phyloP scores from a whole-genome alignment of 2,888 invertebrate species.

The Epinotia nisella region DNA sequence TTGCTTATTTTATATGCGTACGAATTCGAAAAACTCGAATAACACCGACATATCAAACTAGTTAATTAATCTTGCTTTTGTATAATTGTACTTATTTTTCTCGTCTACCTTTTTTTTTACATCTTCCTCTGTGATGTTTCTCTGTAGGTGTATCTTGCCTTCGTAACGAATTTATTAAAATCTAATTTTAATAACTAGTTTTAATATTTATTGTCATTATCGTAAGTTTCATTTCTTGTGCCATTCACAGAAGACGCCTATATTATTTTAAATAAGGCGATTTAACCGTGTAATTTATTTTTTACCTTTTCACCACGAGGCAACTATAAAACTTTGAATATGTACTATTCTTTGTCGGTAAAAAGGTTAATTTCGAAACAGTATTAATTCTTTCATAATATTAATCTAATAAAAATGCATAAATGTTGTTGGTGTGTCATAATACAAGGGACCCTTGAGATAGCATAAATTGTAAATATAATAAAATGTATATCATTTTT shows the following conservation, averaged over 20 bases:
- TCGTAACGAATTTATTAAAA: slow-evolving; percentile 74
- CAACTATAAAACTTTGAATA: slow-evolving; percentile 17
- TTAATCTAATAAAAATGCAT: neutral
- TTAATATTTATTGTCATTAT: slow-evolving; percentile 51
- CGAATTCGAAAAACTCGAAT: slow-evolving; percentile 34
- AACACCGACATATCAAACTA: slow-evolving; percentile 38
- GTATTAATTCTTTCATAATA: slow-evolving; percentile 25
- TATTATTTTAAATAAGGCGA: slow-evolving; percentile 48
- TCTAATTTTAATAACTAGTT: slow-evolving; percentile 47
- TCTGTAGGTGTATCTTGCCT: slow-evolving; percentile 68
- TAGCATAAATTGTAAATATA: slow-evolving; percentile 1
- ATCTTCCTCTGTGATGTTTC: slow-evolving; percentile 62
- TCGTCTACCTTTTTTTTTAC: slow-evolving; percentile 63
- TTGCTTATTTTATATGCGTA: neutral
- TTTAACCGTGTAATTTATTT: slow-evolving; percentile 36
- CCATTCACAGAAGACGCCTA: slow-evolving; percentile 56
- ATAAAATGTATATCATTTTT: slow-evolving; percentile 8
- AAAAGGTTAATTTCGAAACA: slow-evolving; percentile 23
- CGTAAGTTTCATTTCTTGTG: slow-evolving; percentile 58
- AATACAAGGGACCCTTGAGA: slow-evolving; percentile 9
- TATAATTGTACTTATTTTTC: slow-evolving; percentile 46
- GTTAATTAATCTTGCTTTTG: slow-evolving; percentile 34
- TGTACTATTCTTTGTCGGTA: neutral
- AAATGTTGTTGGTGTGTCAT: slow-evolving; percentile 1
- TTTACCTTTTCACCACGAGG: slow-evolving; percentile 9